Evolutionary conservation across 2,113 vertebrate genomes (phyloP).

Genomic region (Numenius arquata): DNA sequence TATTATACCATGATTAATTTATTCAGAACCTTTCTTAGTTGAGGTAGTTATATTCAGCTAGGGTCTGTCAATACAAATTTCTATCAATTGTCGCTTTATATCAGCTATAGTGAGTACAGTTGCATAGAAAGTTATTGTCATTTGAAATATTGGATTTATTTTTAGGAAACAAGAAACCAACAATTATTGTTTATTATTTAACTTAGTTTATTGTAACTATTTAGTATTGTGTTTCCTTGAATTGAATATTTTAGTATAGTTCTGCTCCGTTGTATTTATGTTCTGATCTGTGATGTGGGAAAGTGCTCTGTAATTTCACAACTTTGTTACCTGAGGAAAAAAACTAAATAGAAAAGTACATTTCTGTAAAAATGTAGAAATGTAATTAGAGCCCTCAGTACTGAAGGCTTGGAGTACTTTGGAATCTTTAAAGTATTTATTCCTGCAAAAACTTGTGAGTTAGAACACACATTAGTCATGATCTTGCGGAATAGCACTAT

Average conservation of each 20-base stretch:
- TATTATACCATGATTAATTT: not conserved
- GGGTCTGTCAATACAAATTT: conserved; percentile 6
- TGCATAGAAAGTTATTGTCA: not conserved
- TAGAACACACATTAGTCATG: not conserved
- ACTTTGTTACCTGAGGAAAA: not conserved
- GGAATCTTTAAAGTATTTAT: not conserved
- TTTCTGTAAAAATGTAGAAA: not conserved
- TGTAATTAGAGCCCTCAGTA: not conserved
- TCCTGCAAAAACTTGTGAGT: not conserved
- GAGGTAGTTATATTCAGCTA: conserved; percentile 7
- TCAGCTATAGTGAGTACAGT: not conserved
- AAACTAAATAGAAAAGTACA: not conserved
- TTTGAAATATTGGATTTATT: not conserved
- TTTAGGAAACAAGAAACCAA: not conserved
- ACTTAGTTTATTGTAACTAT: not conserved
- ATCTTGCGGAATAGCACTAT: not conserved
- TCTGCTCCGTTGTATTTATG: not conserved
- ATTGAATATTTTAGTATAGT: not conserved
- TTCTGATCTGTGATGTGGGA: not conserved
- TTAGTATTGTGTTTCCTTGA: not conserved
- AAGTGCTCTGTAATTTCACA: not conserved
- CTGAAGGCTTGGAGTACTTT: not conserved
- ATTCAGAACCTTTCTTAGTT: not conserved
- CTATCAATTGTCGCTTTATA: not conserved
- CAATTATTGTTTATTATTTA: not conserved